Evolutionary conservation across 2,113 vertebrate species (phyloP).

Genomic region (Ailuropoda melanoleuca): DNA sequence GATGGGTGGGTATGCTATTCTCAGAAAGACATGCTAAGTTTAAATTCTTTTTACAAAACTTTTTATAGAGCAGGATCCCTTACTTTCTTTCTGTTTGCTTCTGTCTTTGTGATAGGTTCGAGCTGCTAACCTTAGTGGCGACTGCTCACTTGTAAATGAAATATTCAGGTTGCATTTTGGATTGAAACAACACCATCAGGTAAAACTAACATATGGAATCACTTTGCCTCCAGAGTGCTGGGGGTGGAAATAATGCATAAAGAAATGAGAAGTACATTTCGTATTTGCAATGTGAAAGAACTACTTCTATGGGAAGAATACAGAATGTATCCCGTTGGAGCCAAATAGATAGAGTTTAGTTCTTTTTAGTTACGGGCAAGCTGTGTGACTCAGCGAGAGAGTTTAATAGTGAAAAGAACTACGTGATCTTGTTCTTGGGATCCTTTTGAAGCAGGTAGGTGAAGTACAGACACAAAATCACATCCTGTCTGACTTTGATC

Average conservation of each 20-base stretch:
- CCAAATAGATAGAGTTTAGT: not conserved
- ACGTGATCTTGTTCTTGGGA: not conserved
- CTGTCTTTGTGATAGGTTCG: slow-evolving; percentile 88
- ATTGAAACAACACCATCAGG: slow-evolving; percentile 95
- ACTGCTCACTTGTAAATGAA: slow-evolving; percentile 94
- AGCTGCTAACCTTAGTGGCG: slow-evolving; percentile 97
- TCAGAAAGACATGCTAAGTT: slow-evolving; percentile 24
- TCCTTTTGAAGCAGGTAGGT: not conserved
- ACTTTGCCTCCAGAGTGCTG: not conserved
- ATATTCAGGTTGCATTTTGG: slow-evolving; percentile 92
- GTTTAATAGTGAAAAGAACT: not conserved
- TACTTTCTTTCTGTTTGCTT: slow-evolving; percentile 16
- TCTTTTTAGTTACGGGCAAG: not conserved
- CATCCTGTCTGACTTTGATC: not conserved
- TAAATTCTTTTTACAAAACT: not conserved
- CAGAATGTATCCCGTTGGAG: not conserved
- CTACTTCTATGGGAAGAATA: not conserved
- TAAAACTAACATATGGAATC: slow-evolving; percentile 76
- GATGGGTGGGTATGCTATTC: not conserved
- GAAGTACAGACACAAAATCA: not conserved
- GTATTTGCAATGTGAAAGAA: slow-evolving; percentile 18
- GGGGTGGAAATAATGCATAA: slow-evolving; percentile 24
- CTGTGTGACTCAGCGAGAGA: not conserved
- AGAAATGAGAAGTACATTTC: slow-evolving; percentile 21
- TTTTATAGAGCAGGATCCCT: not conserved